Conservation (phyloP, 2,113 vertebrate species). For the Collichthys lucidus region DNA sequence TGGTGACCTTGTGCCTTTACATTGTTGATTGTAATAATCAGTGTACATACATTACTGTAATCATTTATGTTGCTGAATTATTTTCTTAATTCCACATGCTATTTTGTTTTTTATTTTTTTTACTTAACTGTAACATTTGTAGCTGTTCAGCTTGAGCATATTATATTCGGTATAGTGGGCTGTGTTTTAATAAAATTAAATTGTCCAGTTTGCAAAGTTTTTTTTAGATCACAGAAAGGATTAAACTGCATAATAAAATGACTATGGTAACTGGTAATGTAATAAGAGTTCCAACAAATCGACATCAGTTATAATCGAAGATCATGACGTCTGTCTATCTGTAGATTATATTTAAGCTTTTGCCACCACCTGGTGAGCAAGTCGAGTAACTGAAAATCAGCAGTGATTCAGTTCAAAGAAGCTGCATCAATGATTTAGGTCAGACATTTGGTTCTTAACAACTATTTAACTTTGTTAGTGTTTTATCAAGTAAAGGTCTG, state of each 20-base stretch:
- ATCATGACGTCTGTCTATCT: not conserved
- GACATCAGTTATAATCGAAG: not conserved
- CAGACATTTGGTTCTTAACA: not conserved
- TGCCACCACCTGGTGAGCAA: conserved; percentile 20
- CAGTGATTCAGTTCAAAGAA: not conserved
- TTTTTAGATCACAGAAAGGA: not conserved
- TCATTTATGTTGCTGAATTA: not conserved
- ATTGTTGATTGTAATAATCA: not conserved
- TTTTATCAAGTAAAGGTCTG: not conserved
- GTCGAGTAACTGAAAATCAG: not conserved
- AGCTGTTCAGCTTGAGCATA: not conserved
- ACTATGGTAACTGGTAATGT: not conserved
- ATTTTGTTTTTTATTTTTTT: not conserved
- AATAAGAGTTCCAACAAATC: not conserved
- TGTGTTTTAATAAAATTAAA: not conserved
- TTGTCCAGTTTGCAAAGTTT: not conserved
- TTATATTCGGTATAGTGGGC: not conserved
- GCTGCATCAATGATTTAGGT: not conserved
- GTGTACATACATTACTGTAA: no score
- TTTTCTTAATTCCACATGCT: not conserved
- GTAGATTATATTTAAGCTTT: not conserved
- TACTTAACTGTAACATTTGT: not conserved
- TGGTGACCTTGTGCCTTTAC: not conserved
- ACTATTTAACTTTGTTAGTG: not conserved
- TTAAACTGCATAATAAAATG: not conserved